A percentile compares a stretch with the other conserved stretches of the same genome.
Conservation (phyloP, 2,797 vertebrate genomes). For the Psittacula derbiana region DNA sequence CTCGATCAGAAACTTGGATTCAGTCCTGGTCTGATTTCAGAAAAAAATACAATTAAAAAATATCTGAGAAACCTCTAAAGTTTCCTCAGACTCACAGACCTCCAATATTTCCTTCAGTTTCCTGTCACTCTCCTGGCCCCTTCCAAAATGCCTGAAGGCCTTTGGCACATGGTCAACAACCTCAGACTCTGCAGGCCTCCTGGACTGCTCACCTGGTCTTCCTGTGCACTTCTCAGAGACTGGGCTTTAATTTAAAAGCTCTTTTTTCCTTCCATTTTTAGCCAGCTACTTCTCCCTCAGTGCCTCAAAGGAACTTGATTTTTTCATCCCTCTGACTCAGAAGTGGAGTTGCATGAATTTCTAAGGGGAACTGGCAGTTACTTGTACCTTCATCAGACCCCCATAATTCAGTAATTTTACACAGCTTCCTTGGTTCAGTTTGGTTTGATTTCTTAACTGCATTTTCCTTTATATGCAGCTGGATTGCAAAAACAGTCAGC, state of each 20-base stretch:
- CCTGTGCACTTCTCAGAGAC: not conserved
- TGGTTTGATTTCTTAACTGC: not conserved
- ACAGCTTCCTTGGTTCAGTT: not conserved
- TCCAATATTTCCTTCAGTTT: not conserved
- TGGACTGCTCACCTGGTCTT: conserved; percentile 12
- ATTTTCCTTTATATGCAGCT: not conserved
- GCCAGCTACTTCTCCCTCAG: not conserved
- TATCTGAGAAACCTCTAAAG: not conserved
- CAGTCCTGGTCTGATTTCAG: not conserved
- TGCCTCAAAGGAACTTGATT: not conserved
- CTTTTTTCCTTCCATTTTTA: not conserved
- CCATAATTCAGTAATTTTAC: not conserved
- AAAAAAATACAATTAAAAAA: not conserved
- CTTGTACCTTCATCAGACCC: not conserved
- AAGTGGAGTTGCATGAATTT: not conserved
- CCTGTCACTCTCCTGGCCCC: not conserved
- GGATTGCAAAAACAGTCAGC: not conserved
- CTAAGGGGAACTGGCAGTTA: not conserved
- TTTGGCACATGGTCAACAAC: not conserved
- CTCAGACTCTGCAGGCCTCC: not conserved
- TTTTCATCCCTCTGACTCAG: not conserved
- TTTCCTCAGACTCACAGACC: not conserved
- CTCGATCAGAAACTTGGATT: not conserved
- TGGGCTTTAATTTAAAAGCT: not conserved
- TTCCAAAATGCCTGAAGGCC: not conserved